Evolutionary conservation across 2,797 vertebrate species (phyloP), one percentile per base, ranked within the genome.

Genomic region (Schizopygopsis malacanthus): DNA sequence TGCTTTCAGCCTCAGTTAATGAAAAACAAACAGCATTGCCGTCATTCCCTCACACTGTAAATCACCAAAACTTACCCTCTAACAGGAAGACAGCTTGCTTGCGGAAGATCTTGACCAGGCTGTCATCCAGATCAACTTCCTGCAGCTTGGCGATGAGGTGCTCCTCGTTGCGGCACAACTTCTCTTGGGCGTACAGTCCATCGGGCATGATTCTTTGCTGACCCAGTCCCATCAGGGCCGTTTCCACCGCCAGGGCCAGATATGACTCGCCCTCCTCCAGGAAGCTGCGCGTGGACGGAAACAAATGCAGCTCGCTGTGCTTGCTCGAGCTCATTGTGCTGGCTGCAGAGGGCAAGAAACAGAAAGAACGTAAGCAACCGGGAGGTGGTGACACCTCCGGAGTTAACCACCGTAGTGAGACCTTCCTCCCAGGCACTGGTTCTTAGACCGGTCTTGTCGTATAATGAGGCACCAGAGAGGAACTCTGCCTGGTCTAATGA

Each of bases 151-250:
- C 96, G 93, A 99, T 93, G 82, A 99, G 96, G 90, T 98, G 97
- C 91, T 98, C 98, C 91, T 99, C 98, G 56, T 98, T 97, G 90
- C 97, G 97, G 92, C 97, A 97, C 90, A 99, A 96, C 84, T 98
- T 99, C 95, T 99, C 98, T 93, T 98, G 98, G 89, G 97, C 97
- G 79, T 99, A 99, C 8, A 99, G 95, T 87, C 98, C 98, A 41
- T 99, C 98, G 0, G 98, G 97, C 98, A 99, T 99, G 93, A 96
- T 93, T 82, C 98, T 94, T 90, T 99, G 98, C 94, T 99, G 98
- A 28, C 97, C 98, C 82, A 99, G 89, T 2, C 97, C 97, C 80
- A 99, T 96, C 88, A 99, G 90, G 8, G 97, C 97, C 12, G 95
- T 97, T 92, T 99, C 98, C 91, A 97, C 97, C 0, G 98, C 98